Base-by-base conservation (phyloP, 1,140 invertebrate species). In the Pogonognathellus flavescens region DNA sequence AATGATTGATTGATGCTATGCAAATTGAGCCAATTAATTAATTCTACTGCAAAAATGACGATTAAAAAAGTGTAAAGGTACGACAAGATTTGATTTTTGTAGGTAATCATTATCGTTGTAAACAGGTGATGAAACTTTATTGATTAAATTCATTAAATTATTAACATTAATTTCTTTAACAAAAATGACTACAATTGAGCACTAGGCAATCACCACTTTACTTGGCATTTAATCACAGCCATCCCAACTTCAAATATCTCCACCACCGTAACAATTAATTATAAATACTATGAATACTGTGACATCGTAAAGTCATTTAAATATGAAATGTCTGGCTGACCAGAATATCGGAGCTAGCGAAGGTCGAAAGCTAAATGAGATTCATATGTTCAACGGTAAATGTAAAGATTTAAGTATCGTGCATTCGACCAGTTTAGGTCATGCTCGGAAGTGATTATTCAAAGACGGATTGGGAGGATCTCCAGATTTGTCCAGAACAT, bases 211-310 rank as follows among this genome's bases (percentile, higher is more conserved):
- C 70, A 76, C 70, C 70, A 76, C 70, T 76, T 16, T 76, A 76
- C 70, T 76, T 76, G 70, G 41, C 70, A 76, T 76, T 76, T 76
- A 76, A 76, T 76, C 70, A 76, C 70, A 76, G 70, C 70, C 70
- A 76, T 31, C 31, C 70, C 70, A 76, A 49, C 70, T 41, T 50
- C 14, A 14, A 13, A 70, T 50, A 76, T n/a, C 16, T n/a, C 70
- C 70, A 41, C 41, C 70, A 76, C 70, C 41, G 31, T 76, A 76
- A 76, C 31, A 76, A 76, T 76, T 76, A 76, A 50, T 76, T 49
- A 50, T 76, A 76, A 76, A 76, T 76, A 76, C 5, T 76, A 76
- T 66, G 62, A 66, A 66, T 66, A 66, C 62, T 66, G 62, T 66
- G 14, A 66, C 25, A 76, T 76, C 49, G 25, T 76, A 76, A 76